Percentiles rank a stretch among this genome's conserved stretches.
These are phyloP conservation scores for Galeopterus variegatus DNA, from an alignment of 2,113 vertebrate species.

Conservation along the genomic window DNA sequence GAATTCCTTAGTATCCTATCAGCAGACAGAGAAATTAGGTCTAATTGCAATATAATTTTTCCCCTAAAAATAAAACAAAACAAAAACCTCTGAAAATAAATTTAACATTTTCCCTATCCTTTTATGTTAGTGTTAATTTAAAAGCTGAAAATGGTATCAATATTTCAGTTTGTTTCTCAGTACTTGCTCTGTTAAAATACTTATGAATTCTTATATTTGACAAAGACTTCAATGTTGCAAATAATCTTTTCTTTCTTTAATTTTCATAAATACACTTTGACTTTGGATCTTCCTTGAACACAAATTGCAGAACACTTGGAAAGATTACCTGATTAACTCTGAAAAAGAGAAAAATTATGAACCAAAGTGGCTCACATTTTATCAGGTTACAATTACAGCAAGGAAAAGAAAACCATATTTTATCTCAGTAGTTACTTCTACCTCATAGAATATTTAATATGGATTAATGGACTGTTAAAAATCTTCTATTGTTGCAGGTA, in stretches of 20 bases:
- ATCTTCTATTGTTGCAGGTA: slow-evolving; percentile 10
- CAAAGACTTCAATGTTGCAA: background rate
- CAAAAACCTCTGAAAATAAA: background rate
- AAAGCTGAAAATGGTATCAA: background rate
- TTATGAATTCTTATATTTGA: background rate
- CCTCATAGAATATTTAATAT: slow-evolving; percentile 38
- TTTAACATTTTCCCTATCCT: background rate
- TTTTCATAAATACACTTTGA: slow-evolving; percentile 18
- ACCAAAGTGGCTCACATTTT: background rate
- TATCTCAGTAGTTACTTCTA: slow-evolving; percentile 31
- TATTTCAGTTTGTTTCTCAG: background rate
- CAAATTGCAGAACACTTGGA: background rate
- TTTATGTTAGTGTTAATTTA: background rate
- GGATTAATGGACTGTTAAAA: slow-evolving; percentile 60
- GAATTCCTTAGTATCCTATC: background rate
- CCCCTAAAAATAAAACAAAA: background rate
- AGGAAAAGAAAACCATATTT: slow-evolving; percentile 55
- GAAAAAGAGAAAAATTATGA: slow-evolving; percentile 18
- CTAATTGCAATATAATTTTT: background rate
- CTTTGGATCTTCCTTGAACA: background rate
- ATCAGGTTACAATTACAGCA: background rate
- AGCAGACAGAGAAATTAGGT: background rate
- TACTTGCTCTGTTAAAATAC: background rate
- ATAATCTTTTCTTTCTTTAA: slow-evolving; percentile 36
- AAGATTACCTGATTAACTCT: slow-evolving; percentile 35